Evolutionary conservation across 2,113 vertebrate species (phyloP), one percentile per base, ranked within the genome.

Genomic region (Oreochromis spilurus): DNA sequence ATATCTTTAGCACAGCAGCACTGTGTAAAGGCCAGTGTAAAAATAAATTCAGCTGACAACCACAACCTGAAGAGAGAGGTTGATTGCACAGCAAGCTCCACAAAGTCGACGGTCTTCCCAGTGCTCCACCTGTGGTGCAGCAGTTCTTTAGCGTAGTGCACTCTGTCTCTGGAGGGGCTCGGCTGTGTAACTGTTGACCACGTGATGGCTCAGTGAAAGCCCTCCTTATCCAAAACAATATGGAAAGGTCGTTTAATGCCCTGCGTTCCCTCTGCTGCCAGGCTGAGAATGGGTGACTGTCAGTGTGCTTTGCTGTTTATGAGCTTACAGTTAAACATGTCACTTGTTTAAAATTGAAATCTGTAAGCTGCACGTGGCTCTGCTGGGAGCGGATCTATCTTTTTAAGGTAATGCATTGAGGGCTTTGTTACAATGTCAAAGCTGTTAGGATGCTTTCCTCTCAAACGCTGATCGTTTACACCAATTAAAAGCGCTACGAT

Each of bases 21-120:
- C 53, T 78, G 80, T 57, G 45, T 82, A 50, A 81, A 90, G 58
- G 88, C 72, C 34, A 9, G 50, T 38, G 57, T 93, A 89, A 90
- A 91, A 94, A 94, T 92, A 90, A n/a, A 90, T 84, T 84, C 53
- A 82, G 89, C 93, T 89, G 89, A 94, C 86, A 80, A 50, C 82
- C 58, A 84, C 57, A 79, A 84, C 86, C 85, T 67, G 45, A 52
- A 79, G 77, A 57, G 72, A 83, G 87, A 89, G 87, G 55, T 16
- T 87, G 80, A 82, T 70, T 72, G 79, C 90, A 85, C 57, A 36
- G 38, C 45, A 13, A 87, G 84, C 54, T 72, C 65, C 75, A n/a
- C 82, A 55, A 3, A 62, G 70, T 21, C 34, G 29, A 65, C 62
- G 17, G 77, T 57, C 43, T 17, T 43, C 29, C 2, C n/a, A n/a